Evolutionary conservation across 2,113 vertebrate species (phyloP), one percentile per base, ranked within the genome.

Genomic region (Stomatorhinus ivindoensis): DNA sequence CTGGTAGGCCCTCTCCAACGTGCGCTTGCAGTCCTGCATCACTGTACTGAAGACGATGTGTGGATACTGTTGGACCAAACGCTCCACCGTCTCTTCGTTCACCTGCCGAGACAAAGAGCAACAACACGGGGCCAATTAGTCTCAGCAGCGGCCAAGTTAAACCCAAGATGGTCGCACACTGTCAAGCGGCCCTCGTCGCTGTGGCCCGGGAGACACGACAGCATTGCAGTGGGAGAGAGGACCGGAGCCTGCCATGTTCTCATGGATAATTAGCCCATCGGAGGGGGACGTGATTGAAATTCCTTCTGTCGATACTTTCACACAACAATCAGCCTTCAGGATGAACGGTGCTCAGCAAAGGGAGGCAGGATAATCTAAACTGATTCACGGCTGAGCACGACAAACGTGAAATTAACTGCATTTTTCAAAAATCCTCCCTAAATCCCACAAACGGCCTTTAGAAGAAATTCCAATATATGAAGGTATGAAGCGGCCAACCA

Each of bases 21-120:
- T 99, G 92, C 98, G 97, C 97, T 99, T 99, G 97, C 98, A 99
- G 93, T 99, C 98, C 93, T 99, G 98, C 92, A 99, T 98, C 92
- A 99, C 98, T 0, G 98, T 99, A 94, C 98, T 99, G 96, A 99
- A 99, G 91, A 98, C 98, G 90, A 99, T 98, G 91, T 98, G 98
- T 2, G 98, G 98, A 90, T 99, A 99, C 94, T 99, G 97, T 92
- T 98, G 97, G 86, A 99, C 98, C 90, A 99, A 96, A 92, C 97
- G 97, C 89, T 99, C 98, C 92, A 99, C 98, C 0, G 98, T 99
- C 92, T 97, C 97, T 94, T 99, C 98, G 5, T 96, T 99, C 93
- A 99, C 98, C 98, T 99, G 95, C 10, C 95, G 91, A 4, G 19
- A 53, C 61, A 88, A 48, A 90, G 46, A n/a, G 35, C 61, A 47